Percentiles rank a stretch among this genome's conserved stretches.
phyloP scores from a whole-genome alignment of 30 jellyfish, hydroid and myxozoan genomes.

The Calvadosia cruxmelitensis region DNA sequence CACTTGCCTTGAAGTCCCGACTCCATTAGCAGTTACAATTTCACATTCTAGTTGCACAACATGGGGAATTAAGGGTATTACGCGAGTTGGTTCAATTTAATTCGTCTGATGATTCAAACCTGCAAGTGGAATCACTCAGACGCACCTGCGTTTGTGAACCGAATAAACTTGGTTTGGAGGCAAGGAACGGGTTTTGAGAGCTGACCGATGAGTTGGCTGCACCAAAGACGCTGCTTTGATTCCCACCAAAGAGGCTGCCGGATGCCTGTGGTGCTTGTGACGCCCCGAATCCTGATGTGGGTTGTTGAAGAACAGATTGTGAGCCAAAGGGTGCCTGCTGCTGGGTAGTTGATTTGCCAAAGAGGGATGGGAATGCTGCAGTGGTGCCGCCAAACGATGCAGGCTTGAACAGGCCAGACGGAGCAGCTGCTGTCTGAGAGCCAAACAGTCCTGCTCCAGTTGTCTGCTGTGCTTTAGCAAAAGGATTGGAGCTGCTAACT shows the following conservation, averaged over 20 bases:
- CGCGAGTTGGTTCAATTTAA: no score
- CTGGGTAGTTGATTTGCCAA: background rate
- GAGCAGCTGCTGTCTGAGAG: background rate
- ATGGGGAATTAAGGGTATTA: no score
- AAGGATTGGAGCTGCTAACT: background rate
- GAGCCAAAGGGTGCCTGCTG: background rate
- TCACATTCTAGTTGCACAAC: no score
- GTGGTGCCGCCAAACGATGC: background rate
- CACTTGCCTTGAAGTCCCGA: no score
- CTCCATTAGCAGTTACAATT: no score
- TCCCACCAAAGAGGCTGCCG: background rate
- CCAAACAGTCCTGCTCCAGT: no score
- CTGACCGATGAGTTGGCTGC: background rate
- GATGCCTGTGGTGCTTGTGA: background rate
- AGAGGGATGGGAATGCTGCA: background rate
- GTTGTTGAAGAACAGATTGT: background rate
- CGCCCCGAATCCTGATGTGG: background rate
- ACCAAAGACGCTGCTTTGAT: background rate
- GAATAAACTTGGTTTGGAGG: background rate
- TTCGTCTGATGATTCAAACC: no score
- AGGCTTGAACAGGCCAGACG: background rate
- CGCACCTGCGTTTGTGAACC: no score
- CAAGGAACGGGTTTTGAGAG: background rate
- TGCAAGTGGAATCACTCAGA: no score
- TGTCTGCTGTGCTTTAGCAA: no score